A percentile compares a stretch with the other conserved stretches of the same genome.
Conservation (phyloP, 2,888 invertebrate genomes). For the Phoronis australis region DNA sequence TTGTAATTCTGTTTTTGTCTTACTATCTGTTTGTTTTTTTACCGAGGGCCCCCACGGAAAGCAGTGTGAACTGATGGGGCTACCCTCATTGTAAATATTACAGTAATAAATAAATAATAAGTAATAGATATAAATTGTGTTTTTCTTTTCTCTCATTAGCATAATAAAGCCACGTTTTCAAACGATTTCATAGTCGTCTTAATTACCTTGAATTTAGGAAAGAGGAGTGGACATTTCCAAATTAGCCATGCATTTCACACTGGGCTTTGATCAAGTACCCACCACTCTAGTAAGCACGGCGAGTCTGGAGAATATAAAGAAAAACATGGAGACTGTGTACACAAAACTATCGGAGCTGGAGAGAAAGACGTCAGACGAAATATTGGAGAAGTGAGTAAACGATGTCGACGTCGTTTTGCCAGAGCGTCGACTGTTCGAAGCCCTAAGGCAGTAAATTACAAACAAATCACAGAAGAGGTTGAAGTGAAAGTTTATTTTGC, state of each 20-base stretch:
- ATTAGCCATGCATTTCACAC: slow-evolving; percentile 38
- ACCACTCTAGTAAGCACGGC: slow-evolving; percentile 76
- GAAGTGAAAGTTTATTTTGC: neutral
- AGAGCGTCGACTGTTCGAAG: no score
- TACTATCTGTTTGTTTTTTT: no score
- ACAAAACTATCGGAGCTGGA: slow-evolving; percentile 67
- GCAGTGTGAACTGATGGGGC: no score
- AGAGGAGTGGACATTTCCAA: slow-evolving; percentile 40
- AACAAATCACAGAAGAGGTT: neutral
- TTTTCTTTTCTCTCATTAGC: no score
- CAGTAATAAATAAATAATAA: no score
- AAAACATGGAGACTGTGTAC: slow-evolving; percentile 62
- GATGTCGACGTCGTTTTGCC: neutral
- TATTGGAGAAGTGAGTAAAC: slow-evolving; percentile 54
- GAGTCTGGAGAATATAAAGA: slow-evolving; percentile 28
- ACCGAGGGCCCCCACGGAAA: no score
- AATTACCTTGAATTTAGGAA: slow-evolving; percentile 20
- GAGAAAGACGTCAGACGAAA: slow-evolving; percentile 59
- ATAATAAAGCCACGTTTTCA: no score
- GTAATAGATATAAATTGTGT: no score
- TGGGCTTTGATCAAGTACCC: slow-evolving; percentile 59
- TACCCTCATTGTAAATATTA: no score
- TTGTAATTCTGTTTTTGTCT: no score
- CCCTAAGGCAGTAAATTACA: no score
- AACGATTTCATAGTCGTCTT: no score